Evolutionary conservation across 1,140 invertebrate genomes (phyloP).

Genomic region (Magallana ariakensis): DNA sequence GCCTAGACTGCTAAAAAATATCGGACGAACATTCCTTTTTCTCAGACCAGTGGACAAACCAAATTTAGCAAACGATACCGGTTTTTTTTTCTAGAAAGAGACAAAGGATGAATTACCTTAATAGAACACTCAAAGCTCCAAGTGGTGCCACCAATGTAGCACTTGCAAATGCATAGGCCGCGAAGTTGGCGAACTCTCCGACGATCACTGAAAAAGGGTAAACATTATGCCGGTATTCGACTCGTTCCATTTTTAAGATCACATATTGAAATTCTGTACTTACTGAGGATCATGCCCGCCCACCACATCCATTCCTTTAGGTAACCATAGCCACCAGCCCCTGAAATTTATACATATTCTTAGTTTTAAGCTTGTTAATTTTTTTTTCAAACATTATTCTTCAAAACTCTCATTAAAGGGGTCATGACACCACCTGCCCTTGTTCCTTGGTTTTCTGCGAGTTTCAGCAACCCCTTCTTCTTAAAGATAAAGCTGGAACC

Average conservation of each 20-base stretch:
- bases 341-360: slow-evolving; percentile 56
- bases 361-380: too few species aligned
- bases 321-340: slow-evolving; percentile 93
- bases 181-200: slow-evolving; percentile 95
- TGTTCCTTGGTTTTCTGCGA: slow-evolving; percentile 85
- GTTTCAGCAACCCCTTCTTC: slow-evolving; percentile 90
- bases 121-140: slow-evolving; percentile 95
- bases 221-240: neutral
- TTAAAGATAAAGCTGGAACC: slow-evolving; percentile 97
- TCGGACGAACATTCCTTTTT: neutral
- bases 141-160: slow-evolving; percentile 96
- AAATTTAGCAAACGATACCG: neutral
- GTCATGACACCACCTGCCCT: slow-evolving; percentile 85
- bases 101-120: slow-evolving; percentile 80
- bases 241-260: too few species aligned
- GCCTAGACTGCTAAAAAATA: too few species aligned
- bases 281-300: slow-evolving; percentile 94
- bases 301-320: slow-evolving; percentile 97
- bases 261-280: slow-evolving; percentile 73
- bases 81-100: neutral
- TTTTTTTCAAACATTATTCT: too few species aligned
- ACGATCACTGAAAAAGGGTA: slow-evolving; percentile 88
- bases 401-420: neutral
- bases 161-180: slow-evolving; percentile 97
- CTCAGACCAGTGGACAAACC: neutral